Conservation (phyloP, 2,888 invertebrate genomes). For the Melipona bicolor region DNA sequence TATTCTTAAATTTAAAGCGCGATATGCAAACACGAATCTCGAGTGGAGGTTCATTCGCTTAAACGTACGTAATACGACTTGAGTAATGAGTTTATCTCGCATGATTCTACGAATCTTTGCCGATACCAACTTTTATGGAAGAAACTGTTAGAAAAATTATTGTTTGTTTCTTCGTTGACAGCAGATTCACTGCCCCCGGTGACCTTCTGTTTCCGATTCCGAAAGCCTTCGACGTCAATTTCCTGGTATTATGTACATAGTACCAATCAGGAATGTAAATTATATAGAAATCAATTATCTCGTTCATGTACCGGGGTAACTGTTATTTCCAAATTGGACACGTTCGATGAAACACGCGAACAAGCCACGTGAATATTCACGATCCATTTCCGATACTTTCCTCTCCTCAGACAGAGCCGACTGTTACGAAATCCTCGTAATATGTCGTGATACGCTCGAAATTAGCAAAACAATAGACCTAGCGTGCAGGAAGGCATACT, state of each 20-base stretch:
- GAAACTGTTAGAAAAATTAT: too few relatives aligned
- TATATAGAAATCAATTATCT: constrained; percentile 30
- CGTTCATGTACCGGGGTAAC: constrained; percentile 10
- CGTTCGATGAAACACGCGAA: not conserved
- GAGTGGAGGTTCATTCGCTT: constrained; percentile 7
- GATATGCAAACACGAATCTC: constrained; percentile 26
- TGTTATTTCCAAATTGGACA: not conserved
- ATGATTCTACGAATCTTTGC: too few relatives aligned
- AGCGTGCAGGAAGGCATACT: constrained; percentile 56
- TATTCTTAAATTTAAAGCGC: constrained; percentile 39
- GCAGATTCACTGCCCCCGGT: not conserved
- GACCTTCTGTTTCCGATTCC: constrained; percentile 44
- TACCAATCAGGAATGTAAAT: constrained; percentile 39
- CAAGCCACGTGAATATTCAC: constrained; percentile 34
- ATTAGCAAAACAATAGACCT: constrained; percentile 22
- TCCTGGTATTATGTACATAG: not conserved
- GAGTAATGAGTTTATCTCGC: not conserved
- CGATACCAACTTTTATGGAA: too few relatives aligned
- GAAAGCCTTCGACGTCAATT: constrained; percentile 32
- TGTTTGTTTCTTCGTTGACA: not conserved
- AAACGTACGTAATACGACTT: not conserved
- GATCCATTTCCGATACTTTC: constrained; percentile 17
- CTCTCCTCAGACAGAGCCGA: constrained; percentile 16
- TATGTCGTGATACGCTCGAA: constrained; percentile 38
- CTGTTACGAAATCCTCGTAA: constrained; percentile 56